Base-by-base conservation (phyloP, 2,888 invertebrate species). In the Cinara cedri region DNA sequence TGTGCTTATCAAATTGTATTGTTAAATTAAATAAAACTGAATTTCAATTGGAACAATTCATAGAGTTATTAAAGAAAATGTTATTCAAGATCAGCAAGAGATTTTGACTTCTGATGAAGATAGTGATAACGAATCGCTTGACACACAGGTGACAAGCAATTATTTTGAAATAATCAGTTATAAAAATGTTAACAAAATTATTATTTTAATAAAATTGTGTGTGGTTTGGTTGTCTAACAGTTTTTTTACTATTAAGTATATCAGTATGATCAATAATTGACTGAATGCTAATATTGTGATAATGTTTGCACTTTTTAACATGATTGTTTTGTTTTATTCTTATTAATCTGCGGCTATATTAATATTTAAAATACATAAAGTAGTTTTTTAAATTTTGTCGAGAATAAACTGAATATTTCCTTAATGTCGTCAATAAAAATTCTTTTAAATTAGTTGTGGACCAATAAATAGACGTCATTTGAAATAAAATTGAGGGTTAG, bases 101-200 rank as follows among this genome's bases (percentile, higher is more conserved):
- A 24, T 44, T 44, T 70, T 66, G 68, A 78, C 26, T 57, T 70
- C 78, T 78, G 70, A 70, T 70, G 68, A 60, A 70, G 78, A 78
- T 42, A 60, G 68, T 68, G 78, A 78, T 70, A 76, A 51, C 42
- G 70, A 70, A 70, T 70, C 78, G 60, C 78, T 78, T 78, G 78
- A 78, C 78, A 78, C 70, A 42, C 70, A 78, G 78, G 78, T 78
- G 68, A 78, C 78, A 78, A 78, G 78, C 68, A 70, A 42, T 49
- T 78, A 66, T 66, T 26, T 76, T 57, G 24, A 65, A 57, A 66
- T 24, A n/a, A 65, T 46, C 4, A 68, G 24, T 44, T 75, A 14
- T 51, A 16, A 42, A 26, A n/a, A 26, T 66, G 1, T 68, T 76
- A 76, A 76, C 55, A 63, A 42, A 65, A 24, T 63, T 24, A 63